Evolutionary conservation across 2,888 invertebrate genomes (phyloP), one percentile per base, ranked within the genome.

Genomic region (Arctia plantaginis): DNA sequence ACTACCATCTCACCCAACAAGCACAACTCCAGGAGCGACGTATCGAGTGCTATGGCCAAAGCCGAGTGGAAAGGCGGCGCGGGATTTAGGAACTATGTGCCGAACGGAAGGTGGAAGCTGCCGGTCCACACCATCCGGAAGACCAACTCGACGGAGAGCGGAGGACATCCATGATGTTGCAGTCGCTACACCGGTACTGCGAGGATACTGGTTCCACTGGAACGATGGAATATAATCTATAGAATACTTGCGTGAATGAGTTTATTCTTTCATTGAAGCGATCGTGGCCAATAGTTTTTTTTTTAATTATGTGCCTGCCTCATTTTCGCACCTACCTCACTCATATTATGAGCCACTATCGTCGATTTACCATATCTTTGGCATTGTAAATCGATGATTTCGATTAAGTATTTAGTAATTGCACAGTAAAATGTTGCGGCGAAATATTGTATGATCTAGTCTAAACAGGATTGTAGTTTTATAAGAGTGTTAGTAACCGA

Each of bases 11-110:
- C 92, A 98, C 99, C 99, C 99, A 69, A 99, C 96, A 1, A 99
- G 96, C 23, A 97, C 99, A 12, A 98, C 97, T 10, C 98, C 97
- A 8, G 97, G 96, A n/a, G 96, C 96, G 0, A 98, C 97, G 90
- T 99, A 99, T 85, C 97, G 96, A 0, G 98, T 97, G 66, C 99
- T 97, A 91, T 99, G 99, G 0, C 98, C 98, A 86, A 99, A 98
- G 47, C 98, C 98, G 15, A 99, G 95, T 0, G 99, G 99, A 94
- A 99, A 99, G 41, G 97, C 97, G 23, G 99, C 99, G 62, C 99
- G 96, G 23, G 97, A 98, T 6, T 93, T 94, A 39, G 96, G 92
- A 44, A 92, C 96, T 3, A 98, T 95, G 15, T 91, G 92, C 7
- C 93, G 86, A 13, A 98, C 93, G 39, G 97, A 97, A 0, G 98